Conservation (phyloP, 2,113 vertebrate species). For the Nipponia nippon region DNA sequence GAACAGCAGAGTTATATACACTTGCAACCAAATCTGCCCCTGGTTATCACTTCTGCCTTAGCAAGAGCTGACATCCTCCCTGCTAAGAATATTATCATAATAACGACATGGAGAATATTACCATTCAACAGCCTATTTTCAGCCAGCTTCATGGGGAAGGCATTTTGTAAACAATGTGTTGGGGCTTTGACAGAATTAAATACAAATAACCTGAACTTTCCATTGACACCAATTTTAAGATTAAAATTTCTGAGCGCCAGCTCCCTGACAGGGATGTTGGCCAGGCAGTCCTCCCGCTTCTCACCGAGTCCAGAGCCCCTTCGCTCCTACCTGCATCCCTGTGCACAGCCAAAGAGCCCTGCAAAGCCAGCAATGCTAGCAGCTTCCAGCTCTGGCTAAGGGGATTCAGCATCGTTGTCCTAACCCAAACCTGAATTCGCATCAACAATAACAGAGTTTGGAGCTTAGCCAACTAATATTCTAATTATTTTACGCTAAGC, state of each 20-base stretch:
- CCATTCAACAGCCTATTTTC: not conserved
- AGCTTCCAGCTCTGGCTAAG: not conserved
- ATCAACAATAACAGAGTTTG: not conserved
- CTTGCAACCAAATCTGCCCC: constrained; percentile 12
- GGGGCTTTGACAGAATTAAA: not conserved
- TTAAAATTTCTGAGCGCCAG: not conserved
- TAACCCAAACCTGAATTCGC: not conserved
- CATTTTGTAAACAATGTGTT: not conserved
- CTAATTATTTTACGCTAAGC: not conserved
- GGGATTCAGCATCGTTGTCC: not conserved
- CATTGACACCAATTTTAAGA: not conserved
- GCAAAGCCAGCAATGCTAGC: not conserved
- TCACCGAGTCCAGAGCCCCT: not conserved
- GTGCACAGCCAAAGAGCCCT: not conserved
- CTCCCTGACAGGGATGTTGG: not conserved
- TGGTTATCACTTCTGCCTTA: constrained; percentile 19
- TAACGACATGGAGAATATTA: not conserved
- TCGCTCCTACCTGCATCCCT: fast-evolving
- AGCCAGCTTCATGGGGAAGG: not conserved
- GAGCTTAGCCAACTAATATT: not conserved
- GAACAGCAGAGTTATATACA: not conserved
- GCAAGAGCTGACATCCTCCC: constrained; percentile 9
- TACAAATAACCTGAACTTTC: not conserved
- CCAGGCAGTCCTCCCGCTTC: not conserved
- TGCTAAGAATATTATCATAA: not conserved